Evolutionary conservation across 92 coral and sea anemone species (phyloP).

Genomic region (Paramuricea clavata): DNA sequence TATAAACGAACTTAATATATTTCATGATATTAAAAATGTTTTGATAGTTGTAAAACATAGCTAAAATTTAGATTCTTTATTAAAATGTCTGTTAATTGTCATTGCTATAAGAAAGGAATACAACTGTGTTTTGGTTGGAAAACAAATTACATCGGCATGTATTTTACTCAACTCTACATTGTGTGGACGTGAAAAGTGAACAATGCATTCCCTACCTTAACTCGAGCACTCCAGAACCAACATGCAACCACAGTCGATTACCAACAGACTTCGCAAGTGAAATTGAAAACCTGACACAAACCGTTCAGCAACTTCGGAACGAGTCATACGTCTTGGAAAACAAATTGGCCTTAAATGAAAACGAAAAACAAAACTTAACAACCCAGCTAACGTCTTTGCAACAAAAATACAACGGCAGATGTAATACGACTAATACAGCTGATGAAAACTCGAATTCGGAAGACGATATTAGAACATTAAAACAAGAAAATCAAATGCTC

Average conservation of each 20-base stretch:
- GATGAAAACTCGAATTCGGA: background rate
- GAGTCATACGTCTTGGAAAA: background rate
- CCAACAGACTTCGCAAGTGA: background rate
- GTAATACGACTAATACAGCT: background rate
- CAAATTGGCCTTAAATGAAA: background rate
- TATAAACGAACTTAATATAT: no score
- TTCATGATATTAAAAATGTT: no score
- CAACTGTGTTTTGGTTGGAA: no score
- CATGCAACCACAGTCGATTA: background rate
- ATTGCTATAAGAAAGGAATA: no score
- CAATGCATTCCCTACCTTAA: slow-evolving; percentile 61
- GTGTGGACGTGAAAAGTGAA: slow-evolving; percentile 70
- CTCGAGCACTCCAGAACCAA: background rate
- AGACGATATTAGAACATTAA: background rate
- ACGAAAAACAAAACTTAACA: background rate
- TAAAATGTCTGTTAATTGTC: no score
- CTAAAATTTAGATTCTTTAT: no score
- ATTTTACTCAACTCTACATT: slow-evolving; percentile 79
- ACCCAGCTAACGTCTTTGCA: background rate
- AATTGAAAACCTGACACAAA: background rate
- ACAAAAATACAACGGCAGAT: background rate
- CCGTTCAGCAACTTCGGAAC: background rate
- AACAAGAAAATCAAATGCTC: background rate
- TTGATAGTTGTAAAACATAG: no score
- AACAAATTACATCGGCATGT: slow-evolving; percentile 80